A percentile compares a stretch with the other conserved stretches of the same genome.
Conservation (phyloP, 2,797 vertebrate genomes). For the Gymnothorax reevesii region DNA sequence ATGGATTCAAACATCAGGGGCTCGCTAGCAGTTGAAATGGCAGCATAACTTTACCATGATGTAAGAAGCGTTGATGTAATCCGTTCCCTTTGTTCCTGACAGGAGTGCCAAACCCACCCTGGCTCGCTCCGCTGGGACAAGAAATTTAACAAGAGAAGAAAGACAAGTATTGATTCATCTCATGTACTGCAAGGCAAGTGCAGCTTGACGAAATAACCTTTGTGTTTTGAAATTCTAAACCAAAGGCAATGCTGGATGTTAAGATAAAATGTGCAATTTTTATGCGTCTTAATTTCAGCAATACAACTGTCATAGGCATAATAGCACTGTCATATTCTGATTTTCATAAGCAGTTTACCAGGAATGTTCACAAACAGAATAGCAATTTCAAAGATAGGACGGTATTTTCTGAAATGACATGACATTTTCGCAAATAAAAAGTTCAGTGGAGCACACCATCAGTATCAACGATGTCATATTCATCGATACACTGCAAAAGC, state of each 20-base stretch:
- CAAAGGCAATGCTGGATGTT: neutral
- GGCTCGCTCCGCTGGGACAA: slow-evolving; percentile 86
- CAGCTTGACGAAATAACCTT: neutral
- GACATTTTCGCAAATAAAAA: too few species aligned
- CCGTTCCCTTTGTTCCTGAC: slow-evolving; percentile 97
- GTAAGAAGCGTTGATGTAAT: slow-evolving; percentile 99
- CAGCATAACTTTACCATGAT: slow-evolving; percentile 82
- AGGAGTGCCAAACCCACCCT: slow-evolving; percentile 92
- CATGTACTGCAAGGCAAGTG: neutral
- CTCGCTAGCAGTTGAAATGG: slow-evolving; percentile 44
- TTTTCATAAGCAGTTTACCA: too few species aligned
- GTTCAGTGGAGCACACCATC: too few species aligned
- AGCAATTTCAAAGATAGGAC: too few species aligned
- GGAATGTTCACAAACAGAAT: too few species aligned
- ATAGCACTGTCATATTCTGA: too few species aligned
- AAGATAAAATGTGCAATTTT: too few species aligned
- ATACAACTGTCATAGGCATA: too few species aligned
- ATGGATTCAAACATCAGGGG: slow-evolving; percentile 34
- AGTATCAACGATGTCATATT: too few species aligned
- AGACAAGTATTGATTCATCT: slow-evolving; percentile 23
- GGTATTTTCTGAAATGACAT: too few species aligned
- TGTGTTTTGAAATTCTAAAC: neutral
- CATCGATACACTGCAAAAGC: too few species aligned
- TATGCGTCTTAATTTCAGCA: too few species aligned
- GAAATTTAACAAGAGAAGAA: slow-evolving; percentile 17